phyloP scores from a whole-genome alignment of 2,888 invertebrate species.

The Ophonus ardosiacus region DNA sequence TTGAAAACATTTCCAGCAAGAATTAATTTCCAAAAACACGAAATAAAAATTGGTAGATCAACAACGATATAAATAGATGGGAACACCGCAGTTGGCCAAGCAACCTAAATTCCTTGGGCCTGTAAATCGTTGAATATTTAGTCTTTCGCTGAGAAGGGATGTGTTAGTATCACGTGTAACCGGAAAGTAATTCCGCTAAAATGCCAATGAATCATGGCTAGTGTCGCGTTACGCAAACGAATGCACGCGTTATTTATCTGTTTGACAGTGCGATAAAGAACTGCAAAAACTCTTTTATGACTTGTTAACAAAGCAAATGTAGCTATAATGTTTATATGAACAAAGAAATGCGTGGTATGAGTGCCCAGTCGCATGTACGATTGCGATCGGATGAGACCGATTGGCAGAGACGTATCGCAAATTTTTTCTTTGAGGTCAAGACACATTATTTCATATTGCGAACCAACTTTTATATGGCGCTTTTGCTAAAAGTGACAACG shows the following conservation, averaged over 20 bases:
- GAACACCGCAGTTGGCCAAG: slow-evolving; percentile 28
- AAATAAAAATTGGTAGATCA: slow-evolving; percentile 20
- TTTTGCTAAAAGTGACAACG: too few relatives aligned
- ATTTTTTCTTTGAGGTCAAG: not conserved
- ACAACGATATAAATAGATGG: slow-evolving; percentile 19
- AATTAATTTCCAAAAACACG: slow-evolving; percentile 1
- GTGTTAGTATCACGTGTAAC: slow-evolving; percentile 27
- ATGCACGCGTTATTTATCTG: slow-evolving; percentile 53
- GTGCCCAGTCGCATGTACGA: not conserved
- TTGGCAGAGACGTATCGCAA: not conserved
- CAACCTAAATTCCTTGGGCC: slow-evolving; percentile 20
- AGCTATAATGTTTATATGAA: slow-evolving; percentile 47
- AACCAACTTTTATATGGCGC: too few relatives aligned
- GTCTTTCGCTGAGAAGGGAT: slow-evolving; percentile 38
- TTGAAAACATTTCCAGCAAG: not conserved
- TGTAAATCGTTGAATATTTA: slow-evolving; percentile 49
- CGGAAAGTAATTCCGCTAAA: slow-evolving; percentile 56
- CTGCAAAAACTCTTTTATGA: slow-evolving; percentile 53
- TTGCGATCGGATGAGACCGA: not conserved
- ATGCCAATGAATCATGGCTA: slow-evolving; percentile 49
- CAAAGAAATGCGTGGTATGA: slow-evolving; percentile 24
- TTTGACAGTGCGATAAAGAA: slow-evolving; percentile 57
- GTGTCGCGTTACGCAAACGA: slow-evolving; percentile 45
- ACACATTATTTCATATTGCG: too few relatives aligned
- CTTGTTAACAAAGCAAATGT: slow-evolving; percentile 59